Percentiles rank a stretch among this genome's conserved stretches.
Evolutionary conservation across 2,797 vertebrate genomes (phyloP).

Genomic region (Eulemur coronatus): DNA sequence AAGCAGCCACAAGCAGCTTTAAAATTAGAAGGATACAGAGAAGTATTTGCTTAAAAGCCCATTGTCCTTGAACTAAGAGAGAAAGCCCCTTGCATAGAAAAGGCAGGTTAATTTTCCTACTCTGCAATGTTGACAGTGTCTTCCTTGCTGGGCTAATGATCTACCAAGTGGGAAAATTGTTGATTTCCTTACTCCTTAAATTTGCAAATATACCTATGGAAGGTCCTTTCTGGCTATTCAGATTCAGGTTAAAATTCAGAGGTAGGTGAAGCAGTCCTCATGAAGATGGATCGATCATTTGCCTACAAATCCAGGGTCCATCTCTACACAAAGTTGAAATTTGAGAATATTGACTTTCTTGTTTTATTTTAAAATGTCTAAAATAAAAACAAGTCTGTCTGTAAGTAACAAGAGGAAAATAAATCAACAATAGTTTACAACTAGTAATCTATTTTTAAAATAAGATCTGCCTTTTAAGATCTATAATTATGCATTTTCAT

Average conservation of each 20-base stretch:
- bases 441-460: slow-evolving; percentile 34
- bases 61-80: slow-evolving; percentile 57
- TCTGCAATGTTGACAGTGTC: background rate
- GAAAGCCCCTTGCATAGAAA: background rate
- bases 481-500: background rate
- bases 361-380: slow-evolving; percentile 12
- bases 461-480: background rate
- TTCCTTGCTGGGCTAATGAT: background rate
- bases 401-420: slow-evolving; percentile 21
- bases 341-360: background rate
- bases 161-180: background rate
- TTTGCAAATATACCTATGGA: background rate
- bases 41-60: slow-evolving; percentile 24
- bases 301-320: background rate
- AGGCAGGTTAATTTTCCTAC: slow-evolving; percentile 12
- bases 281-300: background rate
- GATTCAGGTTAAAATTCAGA: slow-evolving; percentile 26
- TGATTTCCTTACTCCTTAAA: slow-evolving; percentile 11
- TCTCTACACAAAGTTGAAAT: background rate
- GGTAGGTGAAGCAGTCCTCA: background rate
- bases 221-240: background rate
- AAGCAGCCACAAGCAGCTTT: slow-evolving; percentile 14
- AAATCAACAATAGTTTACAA: background rate
- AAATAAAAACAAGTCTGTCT: background rate
- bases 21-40: slow-evolving; percentile 26